phyloP scores from a whole-genome alignment of 2,797 vertebrate species.

The Agapornis canus region DNA sequence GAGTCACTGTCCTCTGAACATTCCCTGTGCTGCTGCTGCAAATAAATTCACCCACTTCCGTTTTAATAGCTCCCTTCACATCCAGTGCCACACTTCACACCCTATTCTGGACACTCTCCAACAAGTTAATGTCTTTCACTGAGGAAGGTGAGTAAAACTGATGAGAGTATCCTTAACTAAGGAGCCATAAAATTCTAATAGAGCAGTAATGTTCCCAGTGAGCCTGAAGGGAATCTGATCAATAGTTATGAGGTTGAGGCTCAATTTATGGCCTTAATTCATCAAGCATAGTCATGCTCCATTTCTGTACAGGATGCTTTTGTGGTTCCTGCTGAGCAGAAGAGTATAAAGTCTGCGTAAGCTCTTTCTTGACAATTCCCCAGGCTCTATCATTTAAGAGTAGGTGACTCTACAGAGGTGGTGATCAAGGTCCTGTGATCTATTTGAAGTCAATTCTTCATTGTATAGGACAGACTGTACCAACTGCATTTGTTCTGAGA shows the following conservation, averaged over 20 bases:
- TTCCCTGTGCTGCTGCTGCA: background rate
- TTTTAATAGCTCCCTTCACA: slow-evolving; percentile 2
- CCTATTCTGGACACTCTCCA: slow-evolving; percentile 15
- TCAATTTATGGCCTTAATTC: slow-evolving; percentile 11
- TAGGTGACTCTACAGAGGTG: background rate
- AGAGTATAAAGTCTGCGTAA: background rate
- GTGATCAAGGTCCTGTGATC: background rate
- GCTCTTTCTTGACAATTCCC: background rate
- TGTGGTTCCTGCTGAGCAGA: slow-evolving; percentile 20
- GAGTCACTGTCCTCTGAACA: background rate
- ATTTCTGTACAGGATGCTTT: slow-evolving; percentile 29
- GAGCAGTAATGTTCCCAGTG: background rate
- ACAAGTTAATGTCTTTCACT: slow-evolving; percentile 31
- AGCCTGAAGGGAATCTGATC: slow-evolving; percentile 10
- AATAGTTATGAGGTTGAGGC: slow-evolving; percentile 8
- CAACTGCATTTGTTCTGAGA: background rate
- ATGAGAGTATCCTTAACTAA: slow-evolving; percentile 52
- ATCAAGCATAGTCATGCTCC: background rate
- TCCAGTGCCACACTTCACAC: slow-evolving; percentile 9
- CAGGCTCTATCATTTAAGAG: slow-evolving; percentile 9
- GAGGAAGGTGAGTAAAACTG: slow-evolving; percentile 43
- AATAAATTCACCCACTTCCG: slow-evolving; percentile 1
- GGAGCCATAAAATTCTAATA: slow-evolving; percentile 41
- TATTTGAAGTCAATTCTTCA: background rate
- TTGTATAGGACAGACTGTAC: background rate